These are phyloP conservation scores for Osmerus eperlanus DNA, from an alignment of 2,113 vertebrate species.

Conservation along the genomic window DNA sequence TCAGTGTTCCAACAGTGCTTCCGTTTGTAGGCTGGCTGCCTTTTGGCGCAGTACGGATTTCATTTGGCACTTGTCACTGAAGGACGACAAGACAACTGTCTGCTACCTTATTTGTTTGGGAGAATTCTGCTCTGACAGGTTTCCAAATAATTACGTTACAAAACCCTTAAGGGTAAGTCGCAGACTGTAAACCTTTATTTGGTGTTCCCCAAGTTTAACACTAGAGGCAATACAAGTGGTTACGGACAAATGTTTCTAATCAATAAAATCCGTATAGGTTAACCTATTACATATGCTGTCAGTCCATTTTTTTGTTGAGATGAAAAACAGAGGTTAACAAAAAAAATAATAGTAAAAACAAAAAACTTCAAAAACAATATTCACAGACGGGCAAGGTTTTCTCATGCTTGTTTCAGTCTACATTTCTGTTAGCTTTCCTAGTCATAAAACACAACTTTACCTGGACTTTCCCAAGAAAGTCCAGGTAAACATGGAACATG, in stretches of 20 bases:
- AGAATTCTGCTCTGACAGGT: conserved; percentile 51
- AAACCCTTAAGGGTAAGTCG: conserved; percentile 60
- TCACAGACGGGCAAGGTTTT: conserved; percentile 57
- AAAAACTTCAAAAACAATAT: conserved; percentile 46
- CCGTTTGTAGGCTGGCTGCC: conserved; percentile 63
- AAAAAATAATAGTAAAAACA: conserved; percentile 34
- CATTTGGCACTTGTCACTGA: conserved; percentile 67
- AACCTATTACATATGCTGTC: conserved; percentile 69
- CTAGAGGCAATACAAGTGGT: conserved; percentile 27
- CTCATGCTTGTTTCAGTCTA: conserved; percentile 57
- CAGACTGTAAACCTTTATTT: conserved; percentile 60
- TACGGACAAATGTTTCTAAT: conserved; percentile 58
- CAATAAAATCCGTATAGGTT: conserved; percentile 54
- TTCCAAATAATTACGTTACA: conserved; percentile 49
- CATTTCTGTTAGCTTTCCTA: conserved; percentile 54
- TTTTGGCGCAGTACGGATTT: conserved; percentile 70
- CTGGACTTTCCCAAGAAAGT: too few relatives aligned
- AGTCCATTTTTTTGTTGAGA: conserved; percentile 68
- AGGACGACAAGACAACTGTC: conserved; percentile 54
- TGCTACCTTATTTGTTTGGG: conserved; percentile 41
- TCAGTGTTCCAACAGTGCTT: conserved; percentile 58
- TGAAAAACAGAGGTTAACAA: conserved; percentile 58
- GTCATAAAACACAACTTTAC: too few relatives aligned
- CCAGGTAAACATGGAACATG: conserved; percentile 53
- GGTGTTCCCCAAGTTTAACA: conserved; percentile 48